Evolutionary conservation across 2,797 vertebrate species (phyloP), one percentile per base, ranked within the genome.

Genomic region (Chaenodraco wilsoni): DNA sequence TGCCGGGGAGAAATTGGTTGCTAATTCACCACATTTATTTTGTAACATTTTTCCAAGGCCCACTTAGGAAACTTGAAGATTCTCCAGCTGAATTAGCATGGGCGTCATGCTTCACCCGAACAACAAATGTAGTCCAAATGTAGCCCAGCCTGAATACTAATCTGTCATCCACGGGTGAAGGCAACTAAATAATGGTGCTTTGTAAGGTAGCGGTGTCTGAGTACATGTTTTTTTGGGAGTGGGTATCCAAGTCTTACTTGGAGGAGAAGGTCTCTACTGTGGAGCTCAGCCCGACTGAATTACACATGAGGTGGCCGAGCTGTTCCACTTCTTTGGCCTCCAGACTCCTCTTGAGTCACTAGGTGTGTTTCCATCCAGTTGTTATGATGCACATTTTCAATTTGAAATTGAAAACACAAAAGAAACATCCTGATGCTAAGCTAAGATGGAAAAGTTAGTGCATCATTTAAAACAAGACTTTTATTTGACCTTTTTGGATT

Each of bases 261-360:
- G 80, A 86, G 82, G 77, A 62, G 56, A 78, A 69, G 56, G 31
- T 58, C 62, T 83, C 72, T 45, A 41, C 62, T 79, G 66, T 46
- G 63, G 67, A 56, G 67, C 52, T 61, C 62, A 75, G 64, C 78
- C 81, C 16, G 6, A 55, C 67, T 92, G 81, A 89, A 90, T 92
- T 87, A 88, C 84, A 90, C 74, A 88, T 86, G 84, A 90, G 74
- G 61, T 71, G 82, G 77, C 84, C 49, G 23, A 74, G 51, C 80
- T 83, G 87, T 55, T 88, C 82, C 78, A 87, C 4, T 87, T 83
- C 79, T 70, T 73, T 55, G 73, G 82, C 78, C 77, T 71, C 54
- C 6, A 4, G 63, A 69, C 68, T 81, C 82, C 13, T 54, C 67
- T 37, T 69, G 66, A 71, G 58, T 76, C 64, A 46, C 57, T 5